Base-by-base conservation (phyloP, 92 coral and sea anemone genomes). In the Paragorgia papillata region DNA sequence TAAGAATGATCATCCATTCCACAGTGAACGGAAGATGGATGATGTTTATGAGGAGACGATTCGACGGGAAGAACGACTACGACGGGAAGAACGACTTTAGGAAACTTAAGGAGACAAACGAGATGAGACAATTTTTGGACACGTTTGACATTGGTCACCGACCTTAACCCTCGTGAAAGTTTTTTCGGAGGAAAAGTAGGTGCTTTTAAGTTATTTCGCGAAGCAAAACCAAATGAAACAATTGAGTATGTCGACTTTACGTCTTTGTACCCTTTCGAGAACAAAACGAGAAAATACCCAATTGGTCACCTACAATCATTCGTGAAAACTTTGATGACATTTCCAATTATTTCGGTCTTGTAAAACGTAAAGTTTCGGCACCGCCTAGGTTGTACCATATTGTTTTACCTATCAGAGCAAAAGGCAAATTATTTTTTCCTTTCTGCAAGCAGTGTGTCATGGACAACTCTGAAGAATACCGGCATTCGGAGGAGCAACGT, bases 161-260 rank as follows among this genome's bases (percentile, higher is more conserved):
- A 37, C 20, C 33, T 85, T 18, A 24, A 63, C 2, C 81, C 87
- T 0, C 67, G 84, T 19, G 87, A 86, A 35, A 82, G 86, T 0
- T 80, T 81, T 22, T 82, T 57, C 39, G 84, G 90, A 0, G 81
- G 90, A 6, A 22, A 84, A 7, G 79, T 82, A 17, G 76, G 76
- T n/a, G 75, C 80, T 19, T 28, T 61, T 26, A 83, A 77, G 25
- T 27, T 79, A 0, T 73, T 24, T 40, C 13, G 68, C 19, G 27
- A 34, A 7, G 54, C 59, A 30, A 37, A 37, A 37, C 43, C 10
- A 37, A 37, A 40, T 1, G 88, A 85, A 12, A 54, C 57, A 15
- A 79, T 85, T 31, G 29, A 44, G 1, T 74, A 55, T 43, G 48
- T 30, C 10, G 79, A 74, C 51, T 74, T 28, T 22, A 27, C 50